Evolutionary conservation across 2,113 vertebrate species (phyloP), one percentile per base, ranked within the genome.

Genomic region (Saccopteryx leptura): DNA sequence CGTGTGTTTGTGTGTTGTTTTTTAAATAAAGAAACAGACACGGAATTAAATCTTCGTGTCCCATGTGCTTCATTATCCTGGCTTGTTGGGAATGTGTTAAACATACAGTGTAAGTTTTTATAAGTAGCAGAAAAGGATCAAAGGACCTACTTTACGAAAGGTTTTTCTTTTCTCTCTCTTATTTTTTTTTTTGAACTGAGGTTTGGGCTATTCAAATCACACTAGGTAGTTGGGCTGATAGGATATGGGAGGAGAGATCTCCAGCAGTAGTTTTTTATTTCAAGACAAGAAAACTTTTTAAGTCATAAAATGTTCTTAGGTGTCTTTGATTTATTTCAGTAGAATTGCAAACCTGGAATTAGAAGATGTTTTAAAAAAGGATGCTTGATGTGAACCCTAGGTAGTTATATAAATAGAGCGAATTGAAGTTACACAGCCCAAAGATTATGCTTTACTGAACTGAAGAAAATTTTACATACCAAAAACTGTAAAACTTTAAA

Each of bases 341-440:
- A 98, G 97, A 98, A 98, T 97, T 98, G 95, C 90, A 98, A 98
- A 97, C 94, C 95, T 97, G 95, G 97, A 98, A 98, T 98, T 98
- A 98, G 96, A 98, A 97, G 95, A 97, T 81, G 0, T 96, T 91
- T 97, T 96, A 91, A 96, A 96, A 82, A 98, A 98, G 97, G 96
- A 93, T 7, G 84, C 97, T 98, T 98, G 97, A 98, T 98, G 95
- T 98, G 97, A 98, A 98, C 97, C 95, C 95, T 97, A 96, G 97
- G 95, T 84, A 98, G 90, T 94, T 97, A 94, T 94, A 98, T 98
- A 99, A 98, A 98, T 97, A 98, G 97, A 97, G 81, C 61, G 84
- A 96, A 96, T 21, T 58, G 92, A 90, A 97, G 76, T 88, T 93
- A 50, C 58, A 60, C 52, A 98, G 96, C 63, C 89, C 95, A 95